These are phyloP conservation scores for Leptinotarsa peninsularis DNA, from an alignment of 2,888 invertebrate genomes.

Conservation along the genomic window DNA sequence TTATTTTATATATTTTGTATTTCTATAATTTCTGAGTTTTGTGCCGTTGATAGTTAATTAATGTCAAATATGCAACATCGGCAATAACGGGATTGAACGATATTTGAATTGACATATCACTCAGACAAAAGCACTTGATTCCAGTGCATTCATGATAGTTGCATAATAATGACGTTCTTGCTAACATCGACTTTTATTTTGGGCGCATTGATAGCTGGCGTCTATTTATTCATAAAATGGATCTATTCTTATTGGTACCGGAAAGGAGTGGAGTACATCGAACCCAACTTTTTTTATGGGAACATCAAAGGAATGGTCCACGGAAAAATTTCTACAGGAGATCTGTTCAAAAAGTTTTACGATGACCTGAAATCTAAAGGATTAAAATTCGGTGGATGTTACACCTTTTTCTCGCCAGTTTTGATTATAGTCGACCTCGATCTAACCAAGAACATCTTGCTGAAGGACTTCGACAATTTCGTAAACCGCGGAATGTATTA, in stretches of 20 bases:
- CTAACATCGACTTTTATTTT: neutral
- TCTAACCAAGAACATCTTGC: slow-evolving; percentile 58
- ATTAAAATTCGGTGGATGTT: slow-evolving; percentile 51
- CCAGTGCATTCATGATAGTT: neutral
- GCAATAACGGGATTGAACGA: neutral
- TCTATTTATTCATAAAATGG: slow-evolving; percentile 44
- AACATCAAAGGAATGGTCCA: slow-evolving; percentile 25
- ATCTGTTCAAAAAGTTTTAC: slow-evolving; percentile 37
- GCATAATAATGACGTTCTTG: neutral
- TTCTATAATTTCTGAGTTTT: too few relatives aligned
- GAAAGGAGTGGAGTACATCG: slow-evolving; percentile 46
- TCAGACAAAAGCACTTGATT: neutral
- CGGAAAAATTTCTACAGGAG: slow-evolving; percentile 21
- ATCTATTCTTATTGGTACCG: slow-evolving; percentile 55
- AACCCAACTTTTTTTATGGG: slow-evolving; percentile 40
- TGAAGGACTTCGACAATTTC: slow-evolving; percentile 61
- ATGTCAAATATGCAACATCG: neutral
- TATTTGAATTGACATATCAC: neutral
- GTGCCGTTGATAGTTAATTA: too few relatives aligned
- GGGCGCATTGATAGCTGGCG: neutral
- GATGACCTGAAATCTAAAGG: slow-evolving; percentile 45
- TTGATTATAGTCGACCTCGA: slow-evolving; percentile 59
- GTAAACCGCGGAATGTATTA: slow-evolving; percentile 56
- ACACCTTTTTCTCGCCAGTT: slow-evolving; percentile 50
- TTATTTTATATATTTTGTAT: too few relatives aligned